These are phyloP conservation scores for Petrophora chlorosata DNA, from an alignment of 2,888 invertebrate genomes.

Conservation along the genomic window DNA sequence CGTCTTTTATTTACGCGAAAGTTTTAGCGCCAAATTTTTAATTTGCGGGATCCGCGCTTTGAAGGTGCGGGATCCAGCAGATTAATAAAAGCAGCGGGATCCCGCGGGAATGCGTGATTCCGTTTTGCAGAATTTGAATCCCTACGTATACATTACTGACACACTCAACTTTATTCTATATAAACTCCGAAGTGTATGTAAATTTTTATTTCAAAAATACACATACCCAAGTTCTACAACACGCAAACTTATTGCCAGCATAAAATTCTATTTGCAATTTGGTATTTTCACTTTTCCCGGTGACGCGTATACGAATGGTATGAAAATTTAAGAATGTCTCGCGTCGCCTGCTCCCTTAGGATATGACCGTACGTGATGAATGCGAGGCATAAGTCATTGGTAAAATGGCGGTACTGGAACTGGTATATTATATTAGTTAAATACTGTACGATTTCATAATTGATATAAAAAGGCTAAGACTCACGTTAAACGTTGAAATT, in stretches of 20 bases:
- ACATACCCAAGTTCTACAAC: not conserved
- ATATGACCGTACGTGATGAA: constrained; percentile 69
- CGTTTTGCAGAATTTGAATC: too few species aligned
- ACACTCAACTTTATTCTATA: too few species aligned
- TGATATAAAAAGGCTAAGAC: too few species aligned
- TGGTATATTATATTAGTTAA: constrained; percentile 2
- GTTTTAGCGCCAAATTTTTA: too few species aligned
- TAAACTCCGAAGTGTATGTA: not conserved
- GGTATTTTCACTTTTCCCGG: constrained; percentile 69
- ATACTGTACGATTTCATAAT: too few species aligned
- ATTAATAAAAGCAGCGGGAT: too few species aligned
- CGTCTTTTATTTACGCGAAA: too few species aligned
- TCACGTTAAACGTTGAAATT: too few species aligned
- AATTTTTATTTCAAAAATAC: constrained; percentile 3
- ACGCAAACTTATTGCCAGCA: constrained; percentile 38
- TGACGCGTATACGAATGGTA: constrained; percentile 53
- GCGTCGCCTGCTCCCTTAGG: constrained; percentile 59
- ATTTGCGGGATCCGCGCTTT: too few species aligned
- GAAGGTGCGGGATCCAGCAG: too few species aligned
- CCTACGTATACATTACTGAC: too few species aligned
- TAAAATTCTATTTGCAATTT: constrained; percentile 66
- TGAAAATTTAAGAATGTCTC: constrained; percentile 76
- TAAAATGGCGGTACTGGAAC: constrained; percentile 38
- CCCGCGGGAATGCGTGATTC: too few species aligned
- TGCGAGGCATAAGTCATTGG: constrained; percentile 42